These are phyloP conservation scores for Gnatocerus cornutus DNA, from an alignment of 2,888 invertebrate species.

Conservation along the genomic window DNA sequence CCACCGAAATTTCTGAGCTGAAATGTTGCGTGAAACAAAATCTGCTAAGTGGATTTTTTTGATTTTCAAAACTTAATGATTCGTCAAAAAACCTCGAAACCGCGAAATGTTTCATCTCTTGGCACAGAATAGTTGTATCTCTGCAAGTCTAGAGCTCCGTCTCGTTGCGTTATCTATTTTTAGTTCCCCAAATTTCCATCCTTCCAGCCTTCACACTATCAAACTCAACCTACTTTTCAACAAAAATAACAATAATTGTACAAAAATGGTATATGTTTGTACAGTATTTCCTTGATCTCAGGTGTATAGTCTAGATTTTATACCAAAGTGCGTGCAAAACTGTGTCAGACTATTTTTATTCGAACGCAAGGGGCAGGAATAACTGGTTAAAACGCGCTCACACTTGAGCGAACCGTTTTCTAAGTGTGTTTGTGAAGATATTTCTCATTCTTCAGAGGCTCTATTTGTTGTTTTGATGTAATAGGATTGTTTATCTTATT, in stretches of 20 bases:
- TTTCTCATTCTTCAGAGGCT: background rate
- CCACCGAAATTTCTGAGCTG: too few species aligned
- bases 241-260: background rate
- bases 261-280: background rate
- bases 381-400: slow-evolving; percentile 51
- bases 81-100: too few species aligned
- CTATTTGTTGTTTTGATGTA: slow-evolving; percentile 1
- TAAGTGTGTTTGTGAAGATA: slow-evolving; percentile 9
- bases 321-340: slow-evolving; percentile 19
- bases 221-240: background rate
- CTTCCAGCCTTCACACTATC: background rate
- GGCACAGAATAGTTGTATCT: too few species aligned
- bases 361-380: slow-evolving; percentile 46
- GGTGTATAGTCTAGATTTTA: slow-evolving; percentile 5
- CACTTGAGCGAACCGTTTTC: slow-evolving; percentile 24
- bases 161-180: too few species aligned
- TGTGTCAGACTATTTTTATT: slow-evolving; percentile 51
- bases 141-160: too few species aligned
- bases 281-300: background rate
- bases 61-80: too few species aligned
- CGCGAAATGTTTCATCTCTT: too few species aligned
- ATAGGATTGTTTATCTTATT: background rate
- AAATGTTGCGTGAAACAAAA: too few species aligned
- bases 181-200: too few species aligned
- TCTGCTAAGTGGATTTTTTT: too few species aligned